Evolutionary conservation across 2,888 invertebrate genomes (phyloP).

Genomic region (Leptopilina drosophilae): DNA sequence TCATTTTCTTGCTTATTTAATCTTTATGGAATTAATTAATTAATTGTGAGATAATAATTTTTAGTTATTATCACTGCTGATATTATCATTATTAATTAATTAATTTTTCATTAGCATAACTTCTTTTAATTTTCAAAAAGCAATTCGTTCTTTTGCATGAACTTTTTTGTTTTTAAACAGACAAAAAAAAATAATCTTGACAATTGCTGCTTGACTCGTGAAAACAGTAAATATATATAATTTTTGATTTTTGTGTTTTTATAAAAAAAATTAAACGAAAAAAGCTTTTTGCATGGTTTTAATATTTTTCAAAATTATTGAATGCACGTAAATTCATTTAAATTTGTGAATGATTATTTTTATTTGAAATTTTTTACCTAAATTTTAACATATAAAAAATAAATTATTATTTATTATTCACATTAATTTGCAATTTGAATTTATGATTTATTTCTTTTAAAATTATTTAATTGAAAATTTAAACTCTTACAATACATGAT

Average conservation of each 20-base stretch:
- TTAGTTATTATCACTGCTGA: no score
- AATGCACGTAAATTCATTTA: background rate
- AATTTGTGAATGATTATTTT: conserved; percentile 11
- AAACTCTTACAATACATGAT: no score
- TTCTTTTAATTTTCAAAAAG: conserved; percentile 23
- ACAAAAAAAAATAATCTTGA: conserved; percentile 16
- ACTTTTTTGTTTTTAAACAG: conserved; percentile 9
- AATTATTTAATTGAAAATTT: no score
- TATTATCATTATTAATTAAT: no score
- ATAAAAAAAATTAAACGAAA: background rate
- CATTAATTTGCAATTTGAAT: background rate
- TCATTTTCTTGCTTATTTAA: background rate
- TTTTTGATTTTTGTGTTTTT: conserved; percentile 26
- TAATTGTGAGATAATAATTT: no score
- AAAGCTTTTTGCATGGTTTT: conserved; percentile 21
- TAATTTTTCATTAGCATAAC: background rate
- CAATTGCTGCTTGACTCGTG: conserved; percentile 45
- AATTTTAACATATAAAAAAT: background rate
- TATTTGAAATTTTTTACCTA: background rate
- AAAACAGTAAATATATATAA: conserved; percentile 44
- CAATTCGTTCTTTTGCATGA: background rate
- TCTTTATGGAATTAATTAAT: background rate
- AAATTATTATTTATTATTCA: background rate
- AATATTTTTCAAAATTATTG: background rate
- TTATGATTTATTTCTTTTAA: conserved; percentile 33